Base-by-base conservation (phyloP, 30 jellyfish, hydroid and myxozoan species). In the Morbakka virulenta region DNA sequence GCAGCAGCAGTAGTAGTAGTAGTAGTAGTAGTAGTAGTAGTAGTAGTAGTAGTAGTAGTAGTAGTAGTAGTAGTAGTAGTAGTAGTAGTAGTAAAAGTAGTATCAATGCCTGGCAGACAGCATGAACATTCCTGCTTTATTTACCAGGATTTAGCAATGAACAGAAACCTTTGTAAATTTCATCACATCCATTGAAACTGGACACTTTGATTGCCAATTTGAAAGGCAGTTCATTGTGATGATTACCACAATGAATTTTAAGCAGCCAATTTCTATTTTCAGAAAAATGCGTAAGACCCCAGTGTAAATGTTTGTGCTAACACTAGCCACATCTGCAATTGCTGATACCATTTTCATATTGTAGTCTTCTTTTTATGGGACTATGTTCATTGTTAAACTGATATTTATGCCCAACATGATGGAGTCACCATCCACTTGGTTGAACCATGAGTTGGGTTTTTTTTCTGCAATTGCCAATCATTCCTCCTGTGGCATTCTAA, bases 281-380 rank as follows among this genome's bases (percentile, higher is more conserved):
- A 25, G 87, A 57, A 66, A 84, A 52, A 80, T 69, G 86, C 21
- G 93, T 63, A 66, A 84, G 28, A 77, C 41, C 20, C 95, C 94
- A 48, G n/a, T 78, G 80, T 75, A 53, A 3, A 50, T 28, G 53
- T 93, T 89, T 17, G 77, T 30, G 74, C 76, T 76, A 0, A 84
- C 87, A 35, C 83, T 63, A 1, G 95, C 95, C 2, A 91, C 91
- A 64, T 74, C 89, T 6, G 89, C 95, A 62, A 84, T 75, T 28
- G 76, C 85, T 22, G 78, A 72, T 0, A 63, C 82, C 84, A 72
- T 26, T 31, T 64, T 75, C 28, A 24, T 30, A 28, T 32, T 48
- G 49, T 61, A 62, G 11, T 63, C 69, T 13, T 66, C 84, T 79
- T 26, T 24, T 75, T 6, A 61, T 35, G 28, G 29, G 27, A 1